phyloP scores from a whole-genome alignment of 2,113 vertebrate species.

The Taxidea taxus region DNA sequence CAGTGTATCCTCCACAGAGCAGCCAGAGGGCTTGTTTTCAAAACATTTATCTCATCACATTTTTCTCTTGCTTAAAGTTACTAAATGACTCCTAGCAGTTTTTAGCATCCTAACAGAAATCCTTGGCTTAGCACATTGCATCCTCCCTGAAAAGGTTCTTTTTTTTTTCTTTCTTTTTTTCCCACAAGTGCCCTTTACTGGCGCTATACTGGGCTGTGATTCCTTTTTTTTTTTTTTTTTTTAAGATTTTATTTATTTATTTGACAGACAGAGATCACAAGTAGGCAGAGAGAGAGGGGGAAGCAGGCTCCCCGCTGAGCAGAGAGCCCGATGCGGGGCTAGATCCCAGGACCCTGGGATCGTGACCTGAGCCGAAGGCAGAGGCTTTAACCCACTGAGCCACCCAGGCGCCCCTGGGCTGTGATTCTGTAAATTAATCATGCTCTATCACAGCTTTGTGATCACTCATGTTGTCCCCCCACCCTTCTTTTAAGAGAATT shows the following conservation, averaged over 20 bases:
- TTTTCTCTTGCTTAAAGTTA: slow-evolving; percentile 14
- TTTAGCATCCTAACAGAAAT: neutral
- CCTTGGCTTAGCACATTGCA: neutral
- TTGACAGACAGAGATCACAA: no score
- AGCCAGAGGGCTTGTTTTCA: neutral
- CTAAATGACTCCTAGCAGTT: neutral
- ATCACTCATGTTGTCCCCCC: neutral
- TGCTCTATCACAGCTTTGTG: neutral
- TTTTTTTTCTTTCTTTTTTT: neutral
- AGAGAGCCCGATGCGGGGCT: no score
- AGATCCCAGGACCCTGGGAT: no score
- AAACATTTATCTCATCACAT: neutral
- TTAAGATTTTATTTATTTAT: no score
- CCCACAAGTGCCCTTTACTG: neutral
- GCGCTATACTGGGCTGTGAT: neutral
- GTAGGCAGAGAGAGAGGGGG: no score
- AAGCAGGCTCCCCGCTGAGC: no score
- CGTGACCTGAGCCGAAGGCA: no score
- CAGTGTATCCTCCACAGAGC: neutral
- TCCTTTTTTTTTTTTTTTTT: neutral
- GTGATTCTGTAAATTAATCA: neutral
- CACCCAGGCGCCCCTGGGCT: neutral
- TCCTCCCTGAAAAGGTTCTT: neutral
- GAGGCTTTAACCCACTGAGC: no score
- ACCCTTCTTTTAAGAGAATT: neutral